These are phyloP conservation scores for Nysson spinosus DNA, from an alignment of 2,888 invertebrate species.

Conservation along the genomic window DNA sequence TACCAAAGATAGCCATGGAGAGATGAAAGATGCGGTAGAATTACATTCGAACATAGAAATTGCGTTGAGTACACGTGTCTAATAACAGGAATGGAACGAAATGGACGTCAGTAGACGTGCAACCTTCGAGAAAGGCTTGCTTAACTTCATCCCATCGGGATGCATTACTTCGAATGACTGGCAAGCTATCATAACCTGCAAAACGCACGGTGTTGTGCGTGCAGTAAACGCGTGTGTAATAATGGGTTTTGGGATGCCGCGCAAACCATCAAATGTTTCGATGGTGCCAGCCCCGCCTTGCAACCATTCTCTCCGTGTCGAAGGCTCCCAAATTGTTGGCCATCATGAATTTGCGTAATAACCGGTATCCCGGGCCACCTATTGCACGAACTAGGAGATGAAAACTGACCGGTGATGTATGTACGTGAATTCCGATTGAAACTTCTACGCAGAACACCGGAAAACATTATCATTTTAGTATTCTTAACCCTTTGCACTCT, in stretches of 20 bases:
- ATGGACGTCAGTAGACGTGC: constrained; percentile 21
- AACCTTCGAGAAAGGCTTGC: constrained; percentile 60
- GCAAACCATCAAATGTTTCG: constrained; percentile 55
- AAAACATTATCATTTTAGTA: too few species aligned
- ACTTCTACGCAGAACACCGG: background rate
- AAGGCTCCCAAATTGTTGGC: constrained; percentile 45
- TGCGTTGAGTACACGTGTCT: background rate
- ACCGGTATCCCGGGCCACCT: constrained; percentile 49
- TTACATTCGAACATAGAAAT: background rate
- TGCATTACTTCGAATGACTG: constrained; percentile 68
- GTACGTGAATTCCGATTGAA: background rate
- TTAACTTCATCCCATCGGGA: constrained; percentile 54
- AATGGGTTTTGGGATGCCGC: constrained; percentile 63
- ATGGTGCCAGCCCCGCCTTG: constrained; percentile 44
- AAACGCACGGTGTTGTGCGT: constrained; percentile 53
- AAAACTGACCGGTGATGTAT: constrained; percentile 17
- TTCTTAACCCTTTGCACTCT: too few species aligned
- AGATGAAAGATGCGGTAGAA: too few species aligned
- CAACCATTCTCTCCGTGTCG: constrained; percentile 21
- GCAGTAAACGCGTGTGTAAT: constrained; percentile 61
- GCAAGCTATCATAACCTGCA: constrained; percentile 61
- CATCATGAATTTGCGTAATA: constrained; percentile 55
- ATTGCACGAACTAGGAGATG: constrained; percentile 36
- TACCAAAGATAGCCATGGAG: too few species aligned
- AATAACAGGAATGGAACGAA: constrained; percentile 15